Evolutionary conservation across 2,113 vertebrate genomes (phyloP).

Genomic region (Puffinus mauretanicus): DNA sequence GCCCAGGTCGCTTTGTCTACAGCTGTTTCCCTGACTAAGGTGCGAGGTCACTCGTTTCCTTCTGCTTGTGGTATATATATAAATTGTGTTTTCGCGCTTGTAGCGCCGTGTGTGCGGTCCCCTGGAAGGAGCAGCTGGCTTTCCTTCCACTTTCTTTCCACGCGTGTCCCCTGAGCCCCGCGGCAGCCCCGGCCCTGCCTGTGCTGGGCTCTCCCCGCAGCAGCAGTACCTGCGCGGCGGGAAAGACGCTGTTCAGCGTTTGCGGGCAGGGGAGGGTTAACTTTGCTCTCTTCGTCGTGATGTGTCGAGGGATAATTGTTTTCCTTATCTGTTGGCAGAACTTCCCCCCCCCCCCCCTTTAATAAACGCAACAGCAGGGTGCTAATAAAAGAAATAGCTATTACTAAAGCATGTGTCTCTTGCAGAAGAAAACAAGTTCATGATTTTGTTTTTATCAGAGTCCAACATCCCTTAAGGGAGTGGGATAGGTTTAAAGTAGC

Average conservation of each 20-base stretch:
- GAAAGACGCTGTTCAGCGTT: accelerated
- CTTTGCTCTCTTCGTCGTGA: neutral
- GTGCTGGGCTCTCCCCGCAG: neutral
- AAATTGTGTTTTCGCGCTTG: neutral
- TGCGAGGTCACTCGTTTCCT: accelerated
- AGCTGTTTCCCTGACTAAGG: accelerated
- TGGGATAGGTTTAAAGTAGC: neutral
- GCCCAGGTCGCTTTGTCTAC: accelerated
- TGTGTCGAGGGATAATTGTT: neutral
- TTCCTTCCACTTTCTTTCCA: no score
- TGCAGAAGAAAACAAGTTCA: neutral
- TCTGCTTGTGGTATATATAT: no score
- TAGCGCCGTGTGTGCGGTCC: neutral
- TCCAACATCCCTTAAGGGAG: neutral
- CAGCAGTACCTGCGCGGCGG: no score
- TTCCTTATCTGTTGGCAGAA: neutral
- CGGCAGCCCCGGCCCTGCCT: no score
- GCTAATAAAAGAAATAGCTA: conserved; percentile 17
- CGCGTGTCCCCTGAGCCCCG: neutral
- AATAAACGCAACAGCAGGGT: conserved; percentile 3
- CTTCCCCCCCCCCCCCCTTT: neutral
- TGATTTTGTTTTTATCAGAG: neutral
- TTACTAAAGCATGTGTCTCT: neutral
- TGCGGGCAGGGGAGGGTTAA: neutral
- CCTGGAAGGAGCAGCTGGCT: no score